These are phyloP conservation scores for Trachelus tabidus DNA, from an alignment of 2,888 invertebrate species.

Conservation along the genomic window DNA sequence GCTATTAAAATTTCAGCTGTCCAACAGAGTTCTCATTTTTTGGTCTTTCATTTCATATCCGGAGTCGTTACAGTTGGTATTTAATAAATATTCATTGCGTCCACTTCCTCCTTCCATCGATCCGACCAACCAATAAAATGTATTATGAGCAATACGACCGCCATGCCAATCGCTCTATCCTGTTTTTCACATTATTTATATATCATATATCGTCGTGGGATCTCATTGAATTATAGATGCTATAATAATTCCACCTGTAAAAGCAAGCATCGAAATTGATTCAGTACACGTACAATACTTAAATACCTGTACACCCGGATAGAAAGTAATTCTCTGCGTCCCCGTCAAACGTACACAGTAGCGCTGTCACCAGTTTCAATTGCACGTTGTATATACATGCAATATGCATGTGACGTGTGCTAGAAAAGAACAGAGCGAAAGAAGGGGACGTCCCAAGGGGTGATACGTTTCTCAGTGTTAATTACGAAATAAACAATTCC, in stretches of 20 bases:
- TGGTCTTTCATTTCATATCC: background rate
- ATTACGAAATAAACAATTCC: slow-evolving; percentile 27
- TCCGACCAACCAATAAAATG: background rate
- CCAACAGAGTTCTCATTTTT: background rate
- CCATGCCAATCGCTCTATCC: background rate
- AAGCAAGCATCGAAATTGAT: slow-evolving; percentile 14
- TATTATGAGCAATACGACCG: background rate
- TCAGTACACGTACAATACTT: slow-evolving; percentile 17
- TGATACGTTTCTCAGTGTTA: background rate
- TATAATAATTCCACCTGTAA: background rate
- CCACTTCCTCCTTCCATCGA: background rate
- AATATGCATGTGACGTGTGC: background rate
- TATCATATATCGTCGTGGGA: background rate
- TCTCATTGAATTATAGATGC: background rate
- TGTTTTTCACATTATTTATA: background rate
- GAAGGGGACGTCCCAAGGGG: background rate
- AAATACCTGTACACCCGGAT: slow-evolving; percentile 9
- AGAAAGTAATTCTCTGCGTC: slow-evolving; percentile 2
- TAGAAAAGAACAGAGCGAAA: background rate
- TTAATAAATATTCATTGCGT: background rate
- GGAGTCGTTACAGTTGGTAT: background rate
- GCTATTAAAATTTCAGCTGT: background rate
- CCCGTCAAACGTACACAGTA: background rate
- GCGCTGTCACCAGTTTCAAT: background rate
- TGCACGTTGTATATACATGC: background rate